A percentile compares a stretch with the other conserved stretches of the same genome.
phyloP scores from a whole-genome alignment of 2,888 invertebrate species.

The Linyphia triangularis region DNA sequence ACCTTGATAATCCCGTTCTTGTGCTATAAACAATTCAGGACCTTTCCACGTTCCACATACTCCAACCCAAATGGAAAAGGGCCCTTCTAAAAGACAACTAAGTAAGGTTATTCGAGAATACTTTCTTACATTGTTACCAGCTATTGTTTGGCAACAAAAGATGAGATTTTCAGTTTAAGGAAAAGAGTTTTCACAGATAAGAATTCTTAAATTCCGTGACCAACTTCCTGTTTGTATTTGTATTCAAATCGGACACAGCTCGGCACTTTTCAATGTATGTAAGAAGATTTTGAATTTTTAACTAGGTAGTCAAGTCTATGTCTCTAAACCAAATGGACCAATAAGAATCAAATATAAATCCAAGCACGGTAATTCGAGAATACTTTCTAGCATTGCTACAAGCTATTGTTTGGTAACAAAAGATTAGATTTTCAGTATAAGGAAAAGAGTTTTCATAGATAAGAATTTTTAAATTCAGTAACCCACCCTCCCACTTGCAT shows the following conservation, averaged over 20 bases:
- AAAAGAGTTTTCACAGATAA: not conserved
- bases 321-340: conserved; percentile 13
- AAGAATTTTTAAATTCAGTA: conserved; percentile 5
- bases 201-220: conserved; percentile 6
- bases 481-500: not conserved
- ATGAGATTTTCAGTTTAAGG: not conserved
- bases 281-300: no score
- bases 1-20: conserved; percentile 46
- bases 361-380: not conserved
- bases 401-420: conserved; percentile 22
- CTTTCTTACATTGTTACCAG: not conserved
- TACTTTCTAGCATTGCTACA: not conserved
- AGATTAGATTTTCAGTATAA: not conserved
- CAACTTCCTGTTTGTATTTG: not conserved
- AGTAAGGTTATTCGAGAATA: conserved; percentile 8
- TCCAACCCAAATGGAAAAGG: conserved; percentile 19
- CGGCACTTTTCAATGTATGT: not conserved
- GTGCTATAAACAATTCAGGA: conserved; percentile 39
- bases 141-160: conserved; percentile 26
- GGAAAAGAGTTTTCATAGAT: not conserved
- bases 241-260: not conserved
- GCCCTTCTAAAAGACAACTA: not conserved
- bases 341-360: not conserved
- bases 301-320: no score
- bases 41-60: not conserved